Percentiles rank a stretch among this genome's conserved stretches.
Evolutionary conservation across 2,888 invertebrate genomes (phyloP).

Genomic region (Scaptomyza cyrtandrae): DNA sequence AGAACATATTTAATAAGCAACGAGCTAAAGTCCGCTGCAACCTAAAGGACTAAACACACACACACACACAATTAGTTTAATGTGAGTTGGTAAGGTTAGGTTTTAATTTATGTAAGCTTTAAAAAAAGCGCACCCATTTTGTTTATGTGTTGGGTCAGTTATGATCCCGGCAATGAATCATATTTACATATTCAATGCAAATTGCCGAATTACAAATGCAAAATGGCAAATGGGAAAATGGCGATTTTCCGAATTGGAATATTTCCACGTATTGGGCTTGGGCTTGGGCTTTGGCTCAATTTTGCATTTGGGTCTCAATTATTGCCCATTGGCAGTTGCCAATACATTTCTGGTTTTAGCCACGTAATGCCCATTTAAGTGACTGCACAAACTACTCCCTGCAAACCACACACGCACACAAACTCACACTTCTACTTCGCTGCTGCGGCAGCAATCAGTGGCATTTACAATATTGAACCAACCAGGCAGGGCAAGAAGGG

Average conservation of each 20-base stretch:
- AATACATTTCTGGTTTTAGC: constrained; percentile 55
- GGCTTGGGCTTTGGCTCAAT: not conserved
- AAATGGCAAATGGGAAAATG: constrained; percentile 26
- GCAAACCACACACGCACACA: no score
- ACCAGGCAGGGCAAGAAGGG: not conserved
- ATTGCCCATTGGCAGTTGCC: constrained; percentile 58
- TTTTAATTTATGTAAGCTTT: not conserved
- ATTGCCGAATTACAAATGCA: constrained; percentile 6
- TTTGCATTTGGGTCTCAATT: constrained; percentile 32
- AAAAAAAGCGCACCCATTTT: not conserved
- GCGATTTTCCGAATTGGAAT: constrained; percentile 32
- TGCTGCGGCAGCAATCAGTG: constrained; percentile 44
- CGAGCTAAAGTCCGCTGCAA: no score
- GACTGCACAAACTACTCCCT: constrained; percentile 31
- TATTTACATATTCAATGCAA: constrained; percentile 24
- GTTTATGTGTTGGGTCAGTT: not conserved
- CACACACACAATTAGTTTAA: constrained; percentile 8
- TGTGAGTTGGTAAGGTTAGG: constrained; percentile 10
- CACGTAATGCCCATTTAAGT: constrained; percentile 75
- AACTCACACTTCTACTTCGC: not conserved
- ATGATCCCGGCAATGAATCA: constrained; percentile 26
- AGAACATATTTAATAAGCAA: not conserved
- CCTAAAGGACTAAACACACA: no score
- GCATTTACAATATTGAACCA: constrained; percentile 20
- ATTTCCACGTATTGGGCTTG: constrained; percentile 6